Base-by-base conservation (phyloP, 1,140 invertebrate species). In the Aphis craccivora region DNA sequence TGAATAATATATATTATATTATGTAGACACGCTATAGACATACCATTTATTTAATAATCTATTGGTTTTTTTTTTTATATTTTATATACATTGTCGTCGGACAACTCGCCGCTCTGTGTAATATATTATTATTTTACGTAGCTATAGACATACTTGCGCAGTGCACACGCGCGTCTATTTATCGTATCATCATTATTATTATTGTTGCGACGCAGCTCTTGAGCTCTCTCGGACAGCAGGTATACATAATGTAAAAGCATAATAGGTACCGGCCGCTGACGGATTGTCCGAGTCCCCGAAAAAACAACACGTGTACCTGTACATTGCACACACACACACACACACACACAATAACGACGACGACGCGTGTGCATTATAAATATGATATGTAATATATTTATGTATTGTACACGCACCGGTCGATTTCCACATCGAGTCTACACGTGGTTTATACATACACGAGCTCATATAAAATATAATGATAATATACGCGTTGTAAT, bases 121-220 rank as follows among this genome's bases (percentile, higher is more conserved):
- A n/a, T 76, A 76, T 53, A 23, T 23, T 53, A 23, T 23, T 76
- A n/a, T 76, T 76, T 76, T n/a, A 76, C 60, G n/a, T 76, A 35
- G 4, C 25, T 60, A 53, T 0, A n/a, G n/a, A 53, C 23, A 30
- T 60, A 60, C 60, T 76, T 51, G 48, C 48, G 18, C 30, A 76
- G 37, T 40, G 37, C 60, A 30, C 37, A 40, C 2, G 2, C 60
- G 60, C 30, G n/a, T 76, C 60, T 76, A 76, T 76, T 51, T 76
- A 76, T 76, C 60, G 60, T 76, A n/a, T 76, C n/a, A 76, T 67
- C n/a, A 67, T 76, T 76, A 67, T 67, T 67, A n/a, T 76, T 76
- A 76, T 76, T 76, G 60, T 76, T n/a, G n/a, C 60, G 14, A 18
- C n/a, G n/a, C 30, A 76, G n/a, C 30, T n/a, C 48, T 51, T 51